These are phyloP conservation scores for Phyllotis vaccarum DNA, from an alignment of 2,797 vertebrate genomes.

Conservation along the genomic window DNA sequence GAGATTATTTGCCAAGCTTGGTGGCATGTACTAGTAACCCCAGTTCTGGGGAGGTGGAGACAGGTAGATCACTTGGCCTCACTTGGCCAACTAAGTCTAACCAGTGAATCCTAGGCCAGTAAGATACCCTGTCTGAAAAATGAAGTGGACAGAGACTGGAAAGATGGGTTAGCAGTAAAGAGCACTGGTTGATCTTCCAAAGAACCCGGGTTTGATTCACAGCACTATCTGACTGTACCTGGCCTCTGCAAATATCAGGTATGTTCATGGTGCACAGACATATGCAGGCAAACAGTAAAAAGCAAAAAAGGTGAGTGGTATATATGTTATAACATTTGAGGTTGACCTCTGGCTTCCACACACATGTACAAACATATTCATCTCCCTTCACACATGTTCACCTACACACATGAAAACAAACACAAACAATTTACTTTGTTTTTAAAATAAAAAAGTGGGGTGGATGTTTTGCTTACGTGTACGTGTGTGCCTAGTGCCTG, in stretches of 20 bases:
- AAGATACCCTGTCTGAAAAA: neutral
- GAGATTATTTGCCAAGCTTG: neutral
- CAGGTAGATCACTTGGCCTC: neutral
- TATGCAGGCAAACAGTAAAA: neutral
- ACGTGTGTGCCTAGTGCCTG: neutral
- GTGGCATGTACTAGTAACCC: neutral
- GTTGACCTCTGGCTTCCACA: neutral
- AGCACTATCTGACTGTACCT: neutral
- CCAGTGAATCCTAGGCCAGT: neutral
- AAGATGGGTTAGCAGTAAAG: neutral
- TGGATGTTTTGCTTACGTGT: neutral
- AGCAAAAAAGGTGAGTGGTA: neutral
- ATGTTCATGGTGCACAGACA: neutral
- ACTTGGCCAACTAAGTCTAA: neutral
- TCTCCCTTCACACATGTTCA: accelerated
- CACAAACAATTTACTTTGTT: neutral
- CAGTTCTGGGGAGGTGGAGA: neutral
- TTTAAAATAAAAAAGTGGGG: neutral
- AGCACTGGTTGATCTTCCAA: neutral
- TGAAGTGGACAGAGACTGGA: neutral
- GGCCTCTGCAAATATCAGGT: neutral
- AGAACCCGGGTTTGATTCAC: neutral
- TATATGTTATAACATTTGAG: neutral
- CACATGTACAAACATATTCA: neutral
- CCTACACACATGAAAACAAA: neutral